Conservation (phyloP, 2,888 invertebrate species). For the Aphrophora alni region DNA sequence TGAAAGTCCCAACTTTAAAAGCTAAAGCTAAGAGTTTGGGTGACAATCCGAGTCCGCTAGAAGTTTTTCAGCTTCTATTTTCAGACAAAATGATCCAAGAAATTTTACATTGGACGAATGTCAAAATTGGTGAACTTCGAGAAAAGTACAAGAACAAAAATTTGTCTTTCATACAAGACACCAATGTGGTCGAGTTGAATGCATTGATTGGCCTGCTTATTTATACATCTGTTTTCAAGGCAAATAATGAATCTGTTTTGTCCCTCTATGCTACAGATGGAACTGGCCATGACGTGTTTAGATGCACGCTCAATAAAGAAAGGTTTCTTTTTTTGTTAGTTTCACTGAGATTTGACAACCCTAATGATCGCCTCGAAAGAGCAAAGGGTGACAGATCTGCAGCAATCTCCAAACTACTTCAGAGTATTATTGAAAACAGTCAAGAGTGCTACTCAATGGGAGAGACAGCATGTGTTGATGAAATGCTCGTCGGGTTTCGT, state of each 20-base stretch:
- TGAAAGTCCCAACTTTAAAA: neutral
- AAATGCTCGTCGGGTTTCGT: slow-evolving; percentile 25
- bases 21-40: slow-evolving; percentile 10
- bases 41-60: neutral
- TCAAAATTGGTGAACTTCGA: slow-evolving; percentile 1
- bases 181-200: slow-evolving; percentile 11
- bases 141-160: neutral
- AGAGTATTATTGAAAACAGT: slow-evolving; percentile 11
- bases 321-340: slow-evolving; percentile 19
- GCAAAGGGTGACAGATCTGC: neutral
- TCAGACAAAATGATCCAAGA: too few species aligned
- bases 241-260: slow-evolving; percentile 12
- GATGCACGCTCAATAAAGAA: slow-evolving; percentile 24
- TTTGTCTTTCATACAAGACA: neutral
- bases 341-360: slow-evolving; percentile 24
- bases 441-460: neutral
- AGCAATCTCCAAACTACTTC: neutral
- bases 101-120: neutral
- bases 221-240: slow-evolving; percentile 24
- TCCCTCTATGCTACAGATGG: slow-evolving; percentile 27
- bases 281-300: slow-evolving; percentile 30
- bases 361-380: neutral
- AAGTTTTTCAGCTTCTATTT: too few species aligned
- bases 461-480: slow-evolving; percentile 15
- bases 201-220: slow-evolving; percentile 27